Percentiles rank a stretch among this genome's conserved stretches.
phyloP scores from a whole-genome alignment of 23 tunicate genomes.

The Trididemnum nubilum region DNA sequence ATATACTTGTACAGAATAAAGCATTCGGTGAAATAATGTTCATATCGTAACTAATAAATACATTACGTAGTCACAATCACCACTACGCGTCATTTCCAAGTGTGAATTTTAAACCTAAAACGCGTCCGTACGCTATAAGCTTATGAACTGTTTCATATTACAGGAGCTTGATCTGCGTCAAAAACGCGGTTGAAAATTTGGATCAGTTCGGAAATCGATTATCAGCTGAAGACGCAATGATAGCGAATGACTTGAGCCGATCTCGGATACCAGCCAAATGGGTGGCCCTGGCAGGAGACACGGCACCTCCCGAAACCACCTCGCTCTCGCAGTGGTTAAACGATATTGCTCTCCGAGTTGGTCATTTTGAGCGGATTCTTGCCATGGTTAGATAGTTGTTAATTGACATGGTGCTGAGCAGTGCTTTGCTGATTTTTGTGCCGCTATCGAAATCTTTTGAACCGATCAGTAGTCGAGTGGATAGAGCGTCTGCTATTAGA shows the following conservation, averaged over 20 bases:
- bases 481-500: too few relatives aligned
- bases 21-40: too few relatives aligned
- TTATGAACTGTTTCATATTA: neutral
- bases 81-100: too few relatives aligned
- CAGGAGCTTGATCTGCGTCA: constrained; percentile 67
- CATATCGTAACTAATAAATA: too few relatives aligned
- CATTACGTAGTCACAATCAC: too few relatives aligned
- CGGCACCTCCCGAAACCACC: constrained; percentile 70
- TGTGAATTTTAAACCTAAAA: too few relatives aligned
- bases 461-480: too few relatives aligned
- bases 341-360: constrained; percentile 52
- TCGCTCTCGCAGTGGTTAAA: constrained; percentile 75
- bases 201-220: constrained; percentile 79
- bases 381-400: constrained; percentile 52
- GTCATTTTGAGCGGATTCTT: constrained; percentile 83
- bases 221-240: constrained; percentile 57
- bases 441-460: neutral
- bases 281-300: constrained; percentile 83
- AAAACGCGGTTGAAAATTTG: constrained; percentile 68
- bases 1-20: too few relatives aligned
- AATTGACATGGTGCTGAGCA: neutral
- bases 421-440: neutral
- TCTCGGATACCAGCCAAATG: constrained; percentile 67
- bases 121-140: too few relatives aligned
- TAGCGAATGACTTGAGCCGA: constrained; percentile 62